Evolutionary conservation across 2,113 vertebrate genomes (phyloP), one percentile per base, ranked within the genome.

Genomic region (Cryptomyrus ogoouensis): DNA sequence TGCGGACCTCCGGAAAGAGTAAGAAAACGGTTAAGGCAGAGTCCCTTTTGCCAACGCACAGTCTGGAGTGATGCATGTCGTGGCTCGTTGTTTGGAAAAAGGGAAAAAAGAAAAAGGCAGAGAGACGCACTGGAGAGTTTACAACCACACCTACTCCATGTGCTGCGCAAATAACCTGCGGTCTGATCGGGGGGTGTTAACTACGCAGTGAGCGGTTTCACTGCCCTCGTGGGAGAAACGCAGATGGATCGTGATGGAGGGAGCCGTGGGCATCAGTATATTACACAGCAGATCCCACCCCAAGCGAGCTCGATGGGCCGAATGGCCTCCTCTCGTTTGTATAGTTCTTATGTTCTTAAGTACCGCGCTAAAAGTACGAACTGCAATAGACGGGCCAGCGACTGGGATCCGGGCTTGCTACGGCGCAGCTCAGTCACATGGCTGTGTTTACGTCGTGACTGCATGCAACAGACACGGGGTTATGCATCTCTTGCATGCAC

Each of bases 401-500:
- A 17, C 80, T 52, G 35, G 39, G 80, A 39, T 46, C 52, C 89
- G 27, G 24, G 13, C 5, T 85, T 17, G 35, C 9, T 58, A 39
- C 46, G 24, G 4, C 24, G 46, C 88, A 83, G 49, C 49, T 44
- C 44, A 8, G 83, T 77, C 89, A 90, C 89, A 77, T 90, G 89
- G 42, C 62, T 49, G 44, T 90, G 84, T 90, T 90, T 87, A 87
- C 84, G 44, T 74, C 70, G 15, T 39, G 31, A 52, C 42, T 24
- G 53, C 83, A 35, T 52, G n/a, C 74, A 31, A 31, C 17, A 31
- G 19, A 47, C 47, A 27, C 12, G 70, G 35, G 52, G 42, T 83
- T 62, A 44, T 70, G 53, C 13, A 87, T 52, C 1, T 19, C 49
- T 52, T 31, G 49, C 47, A 87, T 52, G 6, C 35, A 80, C 74